Conservation (phyloP, 2,797 vertebrate species). For the Melanogrammus aeglefinus region DNA sequence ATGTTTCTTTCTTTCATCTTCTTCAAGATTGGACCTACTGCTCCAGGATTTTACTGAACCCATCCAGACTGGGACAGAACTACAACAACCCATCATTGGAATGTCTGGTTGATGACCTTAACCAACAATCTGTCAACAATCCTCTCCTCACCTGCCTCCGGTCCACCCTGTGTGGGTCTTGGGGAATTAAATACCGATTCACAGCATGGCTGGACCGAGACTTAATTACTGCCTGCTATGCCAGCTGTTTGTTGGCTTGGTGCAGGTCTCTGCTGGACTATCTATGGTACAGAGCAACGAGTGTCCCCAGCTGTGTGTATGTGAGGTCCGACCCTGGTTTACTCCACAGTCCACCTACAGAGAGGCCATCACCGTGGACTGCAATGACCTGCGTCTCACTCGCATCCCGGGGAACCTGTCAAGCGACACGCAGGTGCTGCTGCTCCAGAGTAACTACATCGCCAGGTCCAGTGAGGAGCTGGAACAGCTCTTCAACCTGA, state of each 20-base stretch:
- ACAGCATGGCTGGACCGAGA: constrained; percentile 80
- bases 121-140: constrained; percentile 53
- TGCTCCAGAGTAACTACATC: constrained; percentile 97
- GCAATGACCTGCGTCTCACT: constrained; percentile 92
- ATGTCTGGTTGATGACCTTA: constrained; percentile 68
- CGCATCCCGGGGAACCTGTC: constrained; percentile 92
- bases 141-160: constrained; percentile 47
- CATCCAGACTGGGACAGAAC: constrained; percentile 37
- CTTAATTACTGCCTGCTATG: constrained; percentile 48
- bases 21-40: constrained; percentile 70
- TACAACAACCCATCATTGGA: constrained; percentile 44
- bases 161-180: constrained; percentile 36
- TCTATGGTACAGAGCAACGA: constrained; percentile 79
- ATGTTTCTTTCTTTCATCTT: constrained; percentile 33
- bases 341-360: constrained; percentile 97
- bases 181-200: constrained; percentile 34
- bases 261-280: constrained; percentile 71
- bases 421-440: constrained; percentile 92
- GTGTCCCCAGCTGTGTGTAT: constrained; percentile 94
- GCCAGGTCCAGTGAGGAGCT: constrained; percentile 86
- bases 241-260: constrained; percentile 75
- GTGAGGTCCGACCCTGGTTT: constrained; percentile 96
- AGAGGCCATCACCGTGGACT: constrained; percentile 95
- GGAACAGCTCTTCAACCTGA: constrained; percentile 91
- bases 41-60: constrained; percentile 39